Percentiles rank a stretch among this genome's conserved stretches.
Evolutionary conservation across 2,888 invertebrate genomes (phyloP).

Genomic region (Ophioninae sp.): DNA sequence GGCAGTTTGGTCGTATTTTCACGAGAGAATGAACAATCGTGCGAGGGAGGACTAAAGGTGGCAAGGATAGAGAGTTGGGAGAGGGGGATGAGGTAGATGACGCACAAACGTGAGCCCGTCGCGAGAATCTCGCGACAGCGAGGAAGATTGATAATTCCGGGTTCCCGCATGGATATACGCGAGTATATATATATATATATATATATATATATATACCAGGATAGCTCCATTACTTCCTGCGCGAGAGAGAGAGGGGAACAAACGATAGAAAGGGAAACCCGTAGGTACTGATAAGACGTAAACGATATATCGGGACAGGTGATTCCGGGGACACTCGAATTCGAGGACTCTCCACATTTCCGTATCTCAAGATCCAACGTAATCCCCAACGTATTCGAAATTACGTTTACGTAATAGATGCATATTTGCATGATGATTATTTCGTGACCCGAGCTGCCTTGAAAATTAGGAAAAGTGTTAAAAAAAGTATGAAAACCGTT

Average conservation of each 20-base stretch:
- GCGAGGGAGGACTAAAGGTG: conserved; percentile 19
- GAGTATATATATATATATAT: neutral
- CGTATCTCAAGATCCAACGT: neutral
- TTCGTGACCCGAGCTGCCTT: neutral
- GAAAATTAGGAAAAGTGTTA: neutral
- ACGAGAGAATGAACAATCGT: conserved; percentile 22
- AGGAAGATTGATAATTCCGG: conserved; percentile 64
- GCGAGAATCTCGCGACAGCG: conserved; percentile 54
- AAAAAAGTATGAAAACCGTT: too few relatives aligned
- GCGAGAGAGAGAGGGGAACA: conserved; percentile 21
- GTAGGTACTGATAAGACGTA: conserved; percentile 17
- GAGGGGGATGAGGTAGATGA: neutral
- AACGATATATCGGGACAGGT: neutral
- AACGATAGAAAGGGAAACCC: conserved; percentile 38
- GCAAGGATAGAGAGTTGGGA: too few relatives aligned
- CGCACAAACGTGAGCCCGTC: conserved; percentile 28
- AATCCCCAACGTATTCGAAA: neutral
- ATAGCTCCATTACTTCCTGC: conserved; percentile 53
- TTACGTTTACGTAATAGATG: neutral
- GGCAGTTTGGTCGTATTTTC: conserved; percentile 20
- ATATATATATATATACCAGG: neutral
- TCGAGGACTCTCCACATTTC: neutral
- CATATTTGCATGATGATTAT: neutral
- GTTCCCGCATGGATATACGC: conserved; percentile 37
- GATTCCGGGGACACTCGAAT: neutral